Base-by-base conservation (phyloP, 2,888 invertebrate species). In the Melinopterus prodromus region DNA sequence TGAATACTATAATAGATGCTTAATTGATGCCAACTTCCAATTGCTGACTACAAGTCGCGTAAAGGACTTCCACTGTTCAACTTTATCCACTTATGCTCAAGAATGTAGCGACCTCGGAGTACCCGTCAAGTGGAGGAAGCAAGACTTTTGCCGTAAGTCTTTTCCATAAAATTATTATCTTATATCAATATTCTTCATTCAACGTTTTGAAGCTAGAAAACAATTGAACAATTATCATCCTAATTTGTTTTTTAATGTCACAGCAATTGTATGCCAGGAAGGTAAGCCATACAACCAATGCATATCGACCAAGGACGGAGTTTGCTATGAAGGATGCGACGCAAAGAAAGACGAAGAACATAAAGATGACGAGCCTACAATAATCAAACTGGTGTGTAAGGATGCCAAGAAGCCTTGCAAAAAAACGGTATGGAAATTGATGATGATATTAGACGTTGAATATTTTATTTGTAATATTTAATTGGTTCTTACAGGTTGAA, bases 51-150 rank as follows among this genome's bases (percentile, higher is more conserved):
- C 16, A 74, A 74, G 35, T 12, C 36, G 6, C 35, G 36, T 35
- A 9, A 36, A 7, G 35, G 37, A 74, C 37, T 74, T 36, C 37
- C 37, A 74, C n/a, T 74, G 74, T n/a, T 37, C 35, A 74, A 74
- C 74, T 26, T 74, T 74, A n/a, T 74, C 74, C n/a, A 37, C 74
- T 2, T 74, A 74, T 36, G 74, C 74, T n/a, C 74, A 74, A 74
- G 74, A 74, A 74, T 74, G 74, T 74, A 74, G 15, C 37, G 74
- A 74, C 37, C 36, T 74, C 36, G 35, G 35, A n/a, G 74, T 12
- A 4, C 74, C 74, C 4, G 74, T 74, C 5, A 35, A 74, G 12
- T 74, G 74, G 74, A 74, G 74, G n/a, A 74, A 35, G 37, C 35
- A 36, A 35, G 74, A 74, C 9, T n/a, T 74, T 74, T 74, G 74